These are phyloP conservation scores for Cephus spinipes DNA, from an alignment of 2,888 invertebrate genomes.

Conservation along the genomic window DNA sequence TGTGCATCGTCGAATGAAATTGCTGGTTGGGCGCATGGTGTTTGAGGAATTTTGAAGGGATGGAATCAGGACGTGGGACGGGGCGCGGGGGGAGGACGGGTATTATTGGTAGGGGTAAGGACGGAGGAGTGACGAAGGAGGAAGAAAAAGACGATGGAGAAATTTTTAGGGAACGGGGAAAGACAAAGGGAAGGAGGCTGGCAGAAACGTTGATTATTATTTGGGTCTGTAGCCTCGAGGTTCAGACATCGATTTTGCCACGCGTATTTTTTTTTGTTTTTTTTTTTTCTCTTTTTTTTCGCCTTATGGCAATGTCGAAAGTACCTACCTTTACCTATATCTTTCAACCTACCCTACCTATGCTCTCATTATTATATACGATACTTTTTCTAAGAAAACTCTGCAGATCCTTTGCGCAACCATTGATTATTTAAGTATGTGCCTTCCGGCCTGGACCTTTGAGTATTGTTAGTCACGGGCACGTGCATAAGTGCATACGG, in stretches of 20 bases:
- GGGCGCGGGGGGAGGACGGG: too few species aligned
- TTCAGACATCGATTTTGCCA: conserved; percentile 18
- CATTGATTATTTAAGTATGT: too few species aligned
- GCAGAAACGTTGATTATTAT: neutral
- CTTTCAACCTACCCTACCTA: conserved; percentile 12
- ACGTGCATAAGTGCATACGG: too few species aligned
- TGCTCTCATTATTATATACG: conserved; percentile 5
- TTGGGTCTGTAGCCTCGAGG: conserved; percentile 20
- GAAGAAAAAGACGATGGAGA: neutral
- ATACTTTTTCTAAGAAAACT: neutral
- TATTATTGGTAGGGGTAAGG: too few species aligned
- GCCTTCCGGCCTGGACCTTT: too few species aligned
- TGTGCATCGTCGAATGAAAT: too few species aligned
- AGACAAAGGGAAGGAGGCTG: neutral
- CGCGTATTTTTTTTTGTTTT: neutral
- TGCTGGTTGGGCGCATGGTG: too few species aligned
- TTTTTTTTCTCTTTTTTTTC: neutral
- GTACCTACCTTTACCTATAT: conserved; percentile 5
- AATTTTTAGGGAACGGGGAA: neutral
- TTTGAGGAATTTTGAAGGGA: too few species aligned
- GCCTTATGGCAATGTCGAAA: neutral
- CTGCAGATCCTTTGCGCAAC: too few species aligned
- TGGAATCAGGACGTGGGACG: too few species aligned
- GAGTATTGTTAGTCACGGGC: too few species aligned
- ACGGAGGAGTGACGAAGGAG: neutral